Evolutionary conservation across 2,113 vertebrate species (phyloP), one percentile per base, ranked within the genome.

Genomic region (Nicator chloris): DNA sequence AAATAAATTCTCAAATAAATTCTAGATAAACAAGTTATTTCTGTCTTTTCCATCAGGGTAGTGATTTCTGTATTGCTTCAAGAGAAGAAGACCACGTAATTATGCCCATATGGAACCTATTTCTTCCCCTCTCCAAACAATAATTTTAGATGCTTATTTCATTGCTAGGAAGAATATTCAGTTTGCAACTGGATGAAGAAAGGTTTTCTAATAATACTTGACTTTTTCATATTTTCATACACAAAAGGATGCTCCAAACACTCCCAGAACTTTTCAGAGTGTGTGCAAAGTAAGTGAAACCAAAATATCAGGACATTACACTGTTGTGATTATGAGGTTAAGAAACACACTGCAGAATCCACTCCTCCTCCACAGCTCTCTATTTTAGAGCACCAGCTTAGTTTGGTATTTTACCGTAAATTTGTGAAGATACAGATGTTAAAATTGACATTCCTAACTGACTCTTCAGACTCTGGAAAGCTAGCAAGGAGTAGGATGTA

Each of bases 11-110:
- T 81, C 66, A 94, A 86, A 91, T 86, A 89, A 88, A 88, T 93
- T 70, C 45, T 93, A 87, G 66, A 91, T 79, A 94, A 95, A 97
- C 94, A 97, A 95, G 59, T 82, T 95, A 94, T 91, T 96, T 70
- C 59, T 50, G 39, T 73, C 33, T 87, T 57, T 91, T 85, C 95
- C 91, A 82, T 82, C 59, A 90, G 63, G 37, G 84, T 47, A 85
- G 87, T 63, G 70, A 95, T 95, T 96, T 97, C 63, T 88, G 57
- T 77, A 63, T 73, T 87, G 57, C 61, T 87, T 89, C 63, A 92
- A 87, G 89, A 92, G 78, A 84, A 92, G 78, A 84, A 1, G 13
- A 92, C 89, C 91, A 91, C 63, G 35, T 82, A 87, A 95, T 95
- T 92, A 88, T 57, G 42, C 18, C 26, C 93, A 95, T 92, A 85